Conservation (phyloP, 2,113 vertebrate species). For the Larimichthys crocea region DNA sequence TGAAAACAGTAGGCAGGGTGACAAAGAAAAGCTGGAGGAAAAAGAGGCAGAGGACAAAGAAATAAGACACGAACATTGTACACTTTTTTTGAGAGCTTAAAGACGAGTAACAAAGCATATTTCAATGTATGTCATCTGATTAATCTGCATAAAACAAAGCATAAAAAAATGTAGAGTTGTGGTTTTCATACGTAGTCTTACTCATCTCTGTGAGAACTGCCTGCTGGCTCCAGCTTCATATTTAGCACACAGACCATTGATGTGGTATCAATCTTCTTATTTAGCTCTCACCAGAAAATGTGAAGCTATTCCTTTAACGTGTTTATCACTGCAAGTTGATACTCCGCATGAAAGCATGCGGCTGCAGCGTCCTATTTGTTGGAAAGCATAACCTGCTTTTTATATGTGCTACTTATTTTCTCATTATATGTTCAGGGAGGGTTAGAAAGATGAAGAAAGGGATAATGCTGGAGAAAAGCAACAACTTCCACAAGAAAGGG, state of each 20-base stretch:
- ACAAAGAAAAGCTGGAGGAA: constrained; percentile 28
- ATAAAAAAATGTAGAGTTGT: too few relatives aligned
- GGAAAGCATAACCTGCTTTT: background rate
- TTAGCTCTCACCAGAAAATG: too few relatives aligned
- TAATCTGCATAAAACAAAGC: too few relatives aligned
- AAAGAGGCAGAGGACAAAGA: constrained; percentile 46
- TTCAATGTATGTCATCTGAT: too few relatives aligned
- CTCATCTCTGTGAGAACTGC: background rate
- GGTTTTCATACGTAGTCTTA: too few relatives aligned
- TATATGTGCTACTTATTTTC: background rate
- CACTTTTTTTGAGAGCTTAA: too few relatives aligned
- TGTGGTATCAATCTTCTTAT: too few relatives aligned
- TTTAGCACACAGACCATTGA: background rate
- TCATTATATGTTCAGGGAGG: background rate
- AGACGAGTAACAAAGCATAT: too few relatives aligned
- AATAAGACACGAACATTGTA: constrained; percentile 9
- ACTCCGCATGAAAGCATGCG: too few relatives aligned
- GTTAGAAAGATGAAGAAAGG: background rate
- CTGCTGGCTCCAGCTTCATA: background rate
- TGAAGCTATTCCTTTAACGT: background rate
- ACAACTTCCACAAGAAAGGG: background rate
- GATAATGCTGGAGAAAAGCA: background rate
- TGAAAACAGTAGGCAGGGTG: constrained; percentile 48
- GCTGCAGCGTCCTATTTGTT: too few relatives aligned
- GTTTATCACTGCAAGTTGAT: background rate